Evolutionary conservation across 2,888 invertebrate genomes (phyloP).

Genomic region (Xestia c-nigrum): DNA sequence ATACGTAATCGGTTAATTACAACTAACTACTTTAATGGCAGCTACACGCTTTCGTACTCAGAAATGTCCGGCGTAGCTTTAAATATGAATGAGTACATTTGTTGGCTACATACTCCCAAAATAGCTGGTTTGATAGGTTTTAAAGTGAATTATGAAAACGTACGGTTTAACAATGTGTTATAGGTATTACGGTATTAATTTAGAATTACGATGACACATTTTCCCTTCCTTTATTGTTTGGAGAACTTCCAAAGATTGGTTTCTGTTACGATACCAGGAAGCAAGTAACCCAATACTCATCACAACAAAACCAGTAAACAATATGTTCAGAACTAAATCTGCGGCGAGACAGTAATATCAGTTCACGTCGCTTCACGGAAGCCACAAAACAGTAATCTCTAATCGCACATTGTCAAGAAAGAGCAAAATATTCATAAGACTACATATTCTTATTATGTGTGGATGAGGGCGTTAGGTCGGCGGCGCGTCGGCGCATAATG

Average conservation of each 20-base stretch:
- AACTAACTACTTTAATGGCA: conserved; percentile 45
- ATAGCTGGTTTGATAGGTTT: conserved; percentile 19
- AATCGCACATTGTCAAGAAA: conserved; percentile 78
- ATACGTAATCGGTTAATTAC: conserved; percentile 42
- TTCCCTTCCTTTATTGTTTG: neutral
- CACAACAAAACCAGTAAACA: conserved; percentile 22
- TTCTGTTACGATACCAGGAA: conserved; percentile 13
- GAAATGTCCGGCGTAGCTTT: conserved; percentile 24
- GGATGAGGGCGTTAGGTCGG: conserved; percentile 80
- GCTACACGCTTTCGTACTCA: conserved; percentile 46
- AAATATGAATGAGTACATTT: conserved; percentile 29
- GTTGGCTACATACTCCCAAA: conserved; percentile 9
- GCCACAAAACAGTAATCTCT: conserved; percentile 72
- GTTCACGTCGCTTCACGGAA: conserved; percentile 62
- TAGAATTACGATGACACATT: too few species aligned
- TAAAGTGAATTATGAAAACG: conserved; percentile 17
- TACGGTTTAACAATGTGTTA: neutral
- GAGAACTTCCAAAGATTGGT: neutral
- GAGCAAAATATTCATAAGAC: conserved; percentile 84
- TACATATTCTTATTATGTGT: conserved; percentile 85
- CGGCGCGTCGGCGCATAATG: conserved; percentile 85
- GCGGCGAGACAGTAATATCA: conserved; percentile 58
- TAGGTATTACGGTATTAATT: too few species aligned
- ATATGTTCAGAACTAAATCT: conserved; percentile 43
- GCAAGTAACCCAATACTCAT: conserved; percentile 9